Conservation (phyloP, 1,140 invertebrate genomes). For the Atta cephalotes region DNA sequence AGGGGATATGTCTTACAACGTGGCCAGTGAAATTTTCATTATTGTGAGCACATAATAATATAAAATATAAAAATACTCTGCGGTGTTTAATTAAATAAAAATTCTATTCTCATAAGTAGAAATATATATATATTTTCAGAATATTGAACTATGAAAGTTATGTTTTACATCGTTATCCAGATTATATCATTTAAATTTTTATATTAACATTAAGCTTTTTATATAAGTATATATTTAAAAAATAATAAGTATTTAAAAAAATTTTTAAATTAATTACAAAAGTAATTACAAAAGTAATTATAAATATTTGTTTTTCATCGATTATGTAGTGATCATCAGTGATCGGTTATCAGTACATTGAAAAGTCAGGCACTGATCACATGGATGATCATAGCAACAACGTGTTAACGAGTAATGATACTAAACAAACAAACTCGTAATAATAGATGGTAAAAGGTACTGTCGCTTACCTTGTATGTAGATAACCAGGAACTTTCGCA, state of each 20-base stretch:
- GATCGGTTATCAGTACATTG: background rate
- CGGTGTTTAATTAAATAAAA: too few relatives aligned
- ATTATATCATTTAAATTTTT: background rate
- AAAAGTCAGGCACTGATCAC: background rate
- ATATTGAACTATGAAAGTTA: background rate
- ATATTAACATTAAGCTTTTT: background rate
- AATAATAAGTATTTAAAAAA: too few relatives aligned
- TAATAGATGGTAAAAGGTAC: background rate
- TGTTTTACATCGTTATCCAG: background rate
- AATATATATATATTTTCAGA: too few relatives aligned
- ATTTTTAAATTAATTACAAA: too few relatives aligned
- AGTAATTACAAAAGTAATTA: too few relatives aligned
- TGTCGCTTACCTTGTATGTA: constrained; percentile 6
- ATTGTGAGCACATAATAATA: too few relatives aligned
- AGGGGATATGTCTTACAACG: too few relatives aligned
- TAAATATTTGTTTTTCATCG: too few relatives aligned
- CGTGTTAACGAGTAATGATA: background rate
- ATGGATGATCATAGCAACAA: background rate
- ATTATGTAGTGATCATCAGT: background rate
- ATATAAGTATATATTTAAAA: background rate
- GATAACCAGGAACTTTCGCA: constrained; percentile 15
- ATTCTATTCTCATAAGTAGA: too few relatives aligned
- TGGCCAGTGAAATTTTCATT: too few relatives aligned
- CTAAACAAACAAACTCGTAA: background rate
- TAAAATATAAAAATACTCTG: too few relatives aligned